phyloP scores from a whole-genome alignment of 2,888 invertebrate species.

The Muschampia plurimacula region DNA sequence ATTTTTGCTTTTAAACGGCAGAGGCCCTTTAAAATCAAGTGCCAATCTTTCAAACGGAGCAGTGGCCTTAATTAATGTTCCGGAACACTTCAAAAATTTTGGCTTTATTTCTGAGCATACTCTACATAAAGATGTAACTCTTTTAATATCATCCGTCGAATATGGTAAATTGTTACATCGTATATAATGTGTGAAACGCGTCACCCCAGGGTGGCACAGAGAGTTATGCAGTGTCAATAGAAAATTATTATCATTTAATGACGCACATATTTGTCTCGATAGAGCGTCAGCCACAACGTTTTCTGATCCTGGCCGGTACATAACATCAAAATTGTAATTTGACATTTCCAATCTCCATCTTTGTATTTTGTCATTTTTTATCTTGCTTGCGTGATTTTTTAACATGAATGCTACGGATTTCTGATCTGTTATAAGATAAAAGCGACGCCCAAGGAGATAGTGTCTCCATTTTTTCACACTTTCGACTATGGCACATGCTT shows the following conservation, averaged over 20 bases:
- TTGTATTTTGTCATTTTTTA: conserved; percentile 25
- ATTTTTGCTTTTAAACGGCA: background rate
- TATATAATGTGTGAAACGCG: background rate
- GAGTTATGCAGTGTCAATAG: background rate
- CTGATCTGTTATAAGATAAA: conserved; percentile 18
- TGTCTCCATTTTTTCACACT: conserved; percentile 20
- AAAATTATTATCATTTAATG: background rate
- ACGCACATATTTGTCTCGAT: background rate
- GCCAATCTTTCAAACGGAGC: conserved; percentile 1
- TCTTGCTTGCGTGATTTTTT: conserved; percentile 6
- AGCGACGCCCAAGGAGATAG: conserved; percentile 5
- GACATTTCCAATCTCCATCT: conserved; percentile 17
- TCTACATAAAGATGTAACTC: conserved; percentile 3
- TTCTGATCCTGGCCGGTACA: conserved; percentile 16
- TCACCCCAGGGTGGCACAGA: background rate
- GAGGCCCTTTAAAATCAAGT: conserved; percentile 1
- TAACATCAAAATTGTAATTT: conserved; percentile 29
- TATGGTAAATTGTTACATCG: conserved; percentile 13
- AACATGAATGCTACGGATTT: conserved; percentile 22
- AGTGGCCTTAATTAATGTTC: conserved; percentile 10
- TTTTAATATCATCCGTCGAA: conserved; percentile 17
- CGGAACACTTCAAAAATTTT: background rate
- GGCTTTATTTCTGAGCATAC: conserved; percentile 19
- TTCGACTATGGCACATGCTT: conserved; percentile 22
- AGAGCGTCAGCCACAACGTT: conserved; percentile 18